Evolutionary conservation across 2,888 invertebrate species (phyloP).

Genomic region (Cremastinae sp.): DNA sequence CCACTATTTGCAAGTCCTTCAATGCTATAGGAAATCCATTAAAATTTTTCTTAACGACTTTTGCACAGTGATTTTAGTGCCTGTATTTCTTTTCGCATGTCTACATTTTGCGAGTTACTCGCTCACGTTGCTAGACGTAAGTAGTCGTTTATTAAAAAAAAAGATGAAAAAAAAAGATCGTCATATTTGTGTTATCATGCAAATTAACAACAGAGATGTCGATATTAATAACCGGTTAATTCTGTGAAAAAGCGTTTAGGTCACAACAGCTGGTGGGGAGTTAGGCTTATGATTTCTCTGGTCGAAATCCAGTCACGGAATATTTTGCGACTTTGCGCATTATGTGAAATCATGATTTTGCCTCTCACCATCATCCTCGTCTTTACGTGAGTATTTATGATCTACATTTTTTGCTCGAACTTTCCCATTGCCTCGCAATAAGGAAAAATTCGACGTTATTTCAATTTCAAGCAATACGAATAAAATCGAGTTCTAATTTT

Average conservation of each 20-base stretch:
- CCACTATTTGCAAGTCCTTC: too few relatives aligned
- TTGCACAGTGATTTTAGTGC: conserved; percentile 91
- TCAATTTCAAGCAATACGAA: too few relatives aligned
- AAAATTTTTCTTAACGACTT: conserved; percentile 58
- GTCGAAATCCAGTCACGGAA: conserved; percentile 95
- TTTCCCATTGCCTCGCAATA: not conserved
- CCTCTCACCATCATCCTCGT: conserved; percentile 90
- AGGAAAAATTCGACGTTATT: not conserved
- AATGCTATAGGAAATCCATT: too few relatives aligned
- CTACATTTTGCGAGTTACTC: conserved; percentile 97
- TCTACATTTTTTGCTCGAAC: not conserved
- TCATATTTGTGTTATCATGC: conserved; percentile 21
- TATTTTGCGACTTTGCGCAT: conserved; percentile 94
- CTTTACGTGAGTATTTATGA: conserved; percentile 88
- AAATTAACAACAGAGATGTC: conserved; percentile 36
- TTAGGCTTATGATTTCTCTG: conserved; percentile 91
- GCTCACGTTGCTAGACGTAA: conserved; percentile 93
- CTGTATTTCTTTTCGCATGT: conserved; percentile 94
- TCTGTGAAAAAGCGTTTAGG: conserved; percentile 87
- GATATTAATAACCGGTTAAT: conserved; percentile 56
- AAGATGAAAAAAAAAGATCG: conserved; percentile 15
- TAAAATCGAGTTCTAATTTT: too few relatives aligned
- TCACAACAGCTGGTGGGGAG: conserved; percentile 95
- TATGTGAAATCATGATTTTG: conserved; percentile 96
- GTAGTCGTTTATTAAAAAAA: conserved; percentile 78